Conservation (phyloP, 1,140 invertebrate genomes). For the Platorchestia sp. region DNA sequence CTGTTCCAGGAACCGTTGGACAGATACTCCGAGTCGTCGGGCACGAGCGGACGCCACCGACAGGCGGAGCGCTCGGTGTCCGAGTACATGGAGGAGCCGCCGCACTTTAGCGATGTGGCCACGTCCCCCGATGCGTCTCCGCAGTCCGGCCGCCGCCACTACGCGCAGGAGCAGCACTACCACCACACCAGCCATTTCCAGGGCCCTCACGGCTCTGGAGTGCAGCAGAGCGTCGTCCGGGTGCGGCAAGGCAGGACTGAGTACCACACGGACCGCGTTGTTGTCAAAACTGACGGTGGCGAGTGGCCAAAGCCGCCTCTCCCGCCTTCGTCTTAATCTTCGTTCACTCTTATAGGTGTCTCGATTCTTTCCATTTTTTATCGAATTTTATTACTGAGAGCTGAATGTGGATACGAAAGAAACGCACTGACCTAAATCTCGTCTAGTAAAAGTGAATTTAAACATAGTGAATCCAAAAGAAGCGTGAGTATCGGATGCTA, state of each 20-base stretch:
- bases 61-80: conserved; percentile 59
- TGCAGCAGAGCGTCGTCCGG: conserved; percentile 5
- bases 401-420: background rate
- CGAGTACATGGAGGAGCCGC: conserved; percentile 64
- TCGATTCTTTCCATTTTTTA: background rate
- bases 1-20: conserved; percentile 61
- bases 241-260: background rate
- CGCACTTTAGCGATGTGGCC: conserved; percentile 65
- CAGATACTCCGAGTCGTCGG: conserved; percentile 61
- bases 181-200: background rate
- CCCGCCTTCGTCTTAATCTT: conserved; percentile 25
- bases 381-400: background rate
- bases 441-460: background rate
- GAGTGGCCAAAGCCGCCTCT: background rate
- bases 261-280: background rate
- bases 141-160: conserved; percentile 19
- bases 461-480: background rate
- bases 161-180: conserved; percentile 1
- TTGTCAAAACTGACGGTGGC: background rate
- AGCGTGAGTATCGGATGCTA: background rate
- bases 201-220: conserved; percentile 1
- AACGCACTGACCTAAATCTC: background rate
- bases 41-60: conserved; percentile 58
- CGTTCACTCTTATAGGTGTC: background rate
- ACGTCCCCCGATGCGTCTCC: conserved; percentile 58